Percentiles rank a stretch among this genome's conserved stretches.
These are phyloP conservation scores for Pecten maximus DNA, from an alignment of 2,888 invertebrate genomes.

Conservation along the genomic window DNA sequence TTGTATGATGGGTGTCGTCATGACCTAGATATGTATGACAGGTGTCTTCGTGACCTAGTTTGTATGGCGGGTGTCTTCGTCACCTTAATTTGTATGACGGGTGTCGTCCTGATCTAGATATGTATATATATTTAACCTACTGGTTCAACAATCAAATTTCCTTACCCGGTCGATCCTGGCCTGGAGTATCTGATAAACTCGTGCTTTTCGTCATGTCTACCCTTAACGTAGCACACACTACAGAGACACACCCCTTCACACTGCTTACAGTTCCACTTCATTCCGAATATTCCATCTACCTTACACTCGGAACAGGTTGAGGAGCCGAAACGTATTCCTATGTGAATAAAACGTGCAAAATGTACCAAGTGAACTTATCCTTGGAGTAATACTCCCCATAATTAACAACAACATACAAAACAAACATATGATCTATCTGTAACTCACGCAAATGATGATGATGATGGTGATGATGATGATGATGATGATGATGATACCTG, in stretches of 20 bases:
- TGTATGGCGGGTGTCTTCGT: no score
- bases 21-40: no score
- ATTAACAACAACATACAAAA: no score
- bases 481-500: slow-evolving; percentile 84
- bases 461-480: slow-evolving; percentile 8
- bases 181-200: background rate
- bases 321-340: background rate
- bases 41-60: no score
- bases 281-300: background rate
- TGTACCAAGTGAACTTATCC: no score
- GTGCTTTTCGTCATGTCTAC: background rate
- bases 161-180: background rate
- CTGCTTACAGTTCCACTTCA: slow-evolving; percentile 11
- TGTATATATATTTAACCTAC: no score
- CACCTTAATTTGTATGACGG: no score
- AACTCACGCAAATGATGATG: no score
- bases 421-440: no score
- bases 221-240: slow-evolving; percentile 6
- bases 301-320: background rate
- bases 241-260: background rate
- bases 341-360: background rate
- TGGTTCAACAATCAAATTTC: background rate
- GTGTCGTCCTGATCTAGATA: no score
- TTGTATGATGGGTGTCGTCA: no score
- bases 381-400: no score